Evolutionary conservation across 2,113 vertebrate genomes (phyloP).

Genomic region (Scopus umbretta): DNA sequence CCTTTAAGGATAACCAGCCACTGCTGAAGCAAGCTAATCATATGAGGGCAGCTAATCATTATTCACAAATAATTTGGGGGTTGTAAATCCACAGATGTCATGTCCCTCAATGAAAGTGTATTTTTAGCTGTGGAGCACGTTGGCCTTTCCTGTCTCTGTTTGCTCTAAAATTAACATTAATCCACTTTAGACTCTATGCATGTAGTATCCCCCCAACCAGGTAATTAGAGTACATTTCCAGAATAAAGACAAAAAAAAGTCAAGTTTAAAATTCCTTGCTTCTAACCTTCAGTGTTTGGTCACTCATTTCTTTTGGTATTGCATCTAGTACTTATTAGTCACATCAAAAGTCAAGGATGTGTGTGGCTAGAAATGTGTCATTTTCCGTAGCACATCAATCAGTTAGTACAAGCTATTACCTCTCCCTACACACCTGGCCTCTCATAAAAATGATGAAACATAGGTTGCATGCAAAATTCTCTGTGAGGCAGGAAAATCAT

Average conservation of each 20-base stretch:
- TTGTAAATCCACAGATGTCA: conserved; percentile 51
- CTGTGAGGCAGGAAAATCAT: background rate
- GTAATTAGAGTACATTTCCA: conserved; percentile 56
- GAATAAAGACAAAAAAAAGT: background rate
- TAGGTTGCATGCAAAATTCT: background rate
- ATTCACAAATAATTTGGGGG: conserved; percentile 58
- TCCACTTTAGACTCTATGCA: conserved; percentile 53
- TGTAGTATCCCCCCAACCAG: conserved; percentile 18
- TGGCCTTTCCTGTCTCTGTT: conserved; percentile 61
- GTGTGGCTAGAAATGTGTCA: background rate
- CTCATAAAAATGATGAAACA: conserved; percentile 7
- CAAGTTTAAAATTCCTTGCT: conserved; percentile 27
- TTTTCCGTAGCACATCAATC: conserved; percentile 26
- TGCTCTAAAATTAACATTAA: conserved; percentile 73
- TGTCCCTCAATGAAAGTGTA: conserved; percentile 14
- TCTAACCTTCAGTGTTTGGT: background rate
- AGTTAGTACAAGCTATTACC: conserved; percentile 18
- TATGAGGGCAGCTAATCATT: conserved; percentile 45
- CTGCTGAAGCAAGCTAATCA: conserved; percentile 50
- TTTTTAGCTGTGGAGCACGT: conserved; percentile 57
- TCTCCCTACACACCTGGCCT: conserved; percentile 5
- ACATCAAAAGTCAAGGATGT: background rate
- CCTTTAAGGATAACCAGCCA: background rate
- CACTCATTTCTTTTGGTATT: background rate
- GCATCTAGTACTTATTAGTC: background rate